Conservation (phyloP, 2,888 invertebrate species). For the Sicus ferrugineus region DNA sequence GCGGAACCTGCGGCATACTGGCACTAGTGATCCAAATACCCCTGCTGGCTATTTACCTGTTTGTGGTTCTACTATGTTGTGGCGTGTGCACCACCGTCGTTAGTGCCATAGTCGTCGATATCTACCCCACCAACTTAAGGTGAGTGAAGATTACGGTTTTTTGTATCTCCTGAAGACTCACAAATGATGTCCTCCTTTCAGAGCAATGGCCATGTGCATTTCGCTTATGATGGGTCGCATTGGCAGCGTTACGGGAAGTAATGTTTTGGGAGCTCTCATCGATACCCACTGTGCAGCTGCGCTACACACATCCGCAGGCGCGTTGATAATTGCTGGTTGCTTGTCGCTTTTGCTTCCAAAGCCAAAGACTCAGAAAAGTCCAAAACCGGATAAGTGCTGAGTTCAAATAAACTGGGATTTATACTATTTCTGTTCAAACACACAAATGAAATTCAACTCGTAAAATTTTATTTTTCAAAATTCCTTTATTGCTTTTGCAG, state of each 20-base stretch:
- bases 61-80: constrained; percentile 46
- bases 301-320: constrained; percentile 38
- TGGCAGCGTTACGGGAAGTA: constrained; percentile 47
- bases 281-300: constrained; percentile 46
- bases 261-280: constrained; percentile 45
- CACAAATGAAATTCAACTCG: no score
- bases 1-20: constrained; percentile 47
- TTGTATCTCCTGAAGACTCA: background rate
- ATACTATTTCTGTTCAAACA: no score
- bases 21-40: constrained; percentile 44
- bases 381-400: constrained; percentile 28
- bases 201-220: constrained; percentile 51
- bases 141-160: constrained; percentile 38
- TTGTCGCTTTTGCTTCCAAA: constrained; percentile 42
- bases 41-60: constrained; percentile 47
- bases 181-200: constrained; percentile 34
- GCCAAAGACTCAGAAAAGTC: constrained; percentile 11
- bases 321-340: constrained; percentile 41
- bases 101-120: constrained; percentile 54
- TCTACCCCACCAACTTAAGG: constrained; percentile 59
- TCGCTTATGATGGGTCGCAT: constrained; percentile 49
- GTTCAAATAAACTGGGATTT: no score
- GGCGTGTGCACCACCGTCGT: constrained; percentile 51
- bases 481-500: background rate
- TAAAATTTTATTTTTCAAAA: no score